These are phyloP conservation scores for Tinea pellionella DNA, from an alignment of 2,888 invertebrate genomes.

Conservation along the genomic window DNA sequence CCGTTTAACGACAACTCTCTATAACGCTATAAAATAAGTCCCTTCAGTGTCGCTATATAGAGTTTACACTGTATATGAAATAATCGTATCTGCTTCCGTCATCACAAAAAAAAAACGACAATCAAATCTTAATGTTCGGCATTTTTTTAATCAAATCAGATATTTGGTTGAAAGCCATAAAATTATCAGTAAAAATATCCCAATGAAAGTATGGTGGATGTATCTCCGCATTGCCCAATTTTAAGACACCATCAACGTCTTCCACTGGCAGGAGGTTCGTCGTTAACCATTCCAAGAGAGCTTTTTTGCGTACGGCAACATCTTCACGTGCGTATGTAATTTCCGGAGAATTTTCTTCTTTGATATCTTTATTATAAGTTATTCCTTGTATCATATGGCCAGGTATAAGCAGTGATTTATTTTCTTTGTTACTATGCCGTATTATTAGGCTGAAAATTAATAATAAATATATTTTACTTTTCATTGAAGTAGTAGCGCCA, in stretches of 20 bases:
- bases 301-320: not conserved
- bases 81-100: too few species aligned
- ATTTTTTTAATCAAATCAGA: not conserved
- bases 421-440: not conserved
- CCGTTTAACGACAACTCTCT: too few species aligned
- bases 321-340: too few species aligned
- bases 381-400: not conserved
- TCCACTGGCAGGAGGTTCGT: not conserved
- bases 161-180: not conserved
- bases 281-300: not conserved
- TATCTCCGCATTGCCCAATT: not conserved
- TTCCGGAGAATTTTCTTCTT: not conserved
- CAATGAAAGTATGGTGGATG: not conserved
- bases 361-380: not conserved
- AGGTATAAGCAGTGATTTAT: not conserved
- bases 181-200: conserved; percentile 2
- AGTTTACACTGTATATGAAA: too few species aligned
- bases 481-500: too few species aligned
- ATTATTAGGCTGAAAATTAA: not conserved
- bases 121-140: too few species aligned
- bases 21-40: too few species aligned
- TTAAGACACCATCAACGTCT: not conserved
- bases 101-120: too few species aligned
- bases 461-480: too few species aligned
- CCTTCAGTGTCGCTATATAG: too few species aligned